Conservation (phyloP, 1,140 invertebrate genomes). For the Homalodisca vitripennis region DNA sequence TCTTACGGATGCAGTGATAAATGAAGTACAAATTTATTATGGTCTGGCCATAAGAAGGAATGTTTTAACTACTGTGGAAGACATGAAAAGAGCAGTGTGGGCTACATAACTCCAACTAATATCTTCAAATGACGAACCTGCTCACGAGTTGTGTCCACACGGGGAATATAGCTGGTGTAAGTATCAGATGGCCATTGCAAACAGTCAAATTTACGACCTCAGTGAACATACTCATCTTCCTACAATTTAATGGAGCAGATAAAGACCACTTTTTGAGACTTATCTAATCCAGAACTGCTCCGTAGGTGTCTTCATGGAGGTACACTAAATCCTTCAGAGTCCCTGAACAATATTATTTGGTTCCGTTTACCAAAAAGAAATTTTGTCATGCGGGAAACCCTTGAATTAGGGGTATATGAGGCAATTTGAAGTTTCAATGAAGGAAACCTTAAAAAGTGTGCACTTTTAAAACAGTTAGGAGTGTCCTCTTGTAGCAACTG, state of each 20-base stretch:
- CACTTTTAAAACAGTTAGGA: background rate
- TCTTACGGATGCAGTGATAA: too few species aligned
- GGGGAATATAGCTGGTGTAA: conserved; percentile 16
- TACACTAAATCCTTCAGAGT: conserved; percentile 39
- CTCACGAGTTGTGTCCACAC: conserved; percentile 8
- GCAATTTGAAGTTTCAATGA: conserved; percentile 23
- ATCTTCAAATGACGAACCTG: too few species aligned
- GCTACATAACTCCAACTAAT: too few species aligned
- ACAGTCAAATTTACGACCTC: background rate
- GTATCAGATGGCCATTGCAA: background rate
- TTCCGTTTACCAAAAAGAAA: too few species aligned
- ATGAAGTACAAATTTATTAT: too few species aligned
- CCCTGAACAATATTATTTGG: too few species aligned
- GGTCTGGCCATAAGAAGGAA: conserved; percentile 28
- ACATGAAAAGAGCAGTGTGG: too few species aligned
- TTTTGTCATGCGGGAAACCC: too few species aligned
- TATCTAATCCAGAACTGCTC: too few species aligned
- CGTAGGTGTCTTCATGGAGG: too few species aligned
- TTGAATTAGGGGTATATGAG: conserved; percentile 37
- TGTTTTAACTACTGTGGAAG: background rate
- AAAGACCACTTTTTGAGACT: conserved; percentile 21
- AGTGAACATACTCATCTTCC: conserved; percentile 10
- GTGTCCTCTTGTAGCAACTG: background rate
- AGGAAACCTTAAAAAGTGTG: background rate
- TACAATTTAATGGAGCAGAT: background rate